These are phyloP conservation scores for Caenorhabditis sp. DNA, from an alignment of 2,888 invertebrate species.

Conservation along the genomic window DNA sequence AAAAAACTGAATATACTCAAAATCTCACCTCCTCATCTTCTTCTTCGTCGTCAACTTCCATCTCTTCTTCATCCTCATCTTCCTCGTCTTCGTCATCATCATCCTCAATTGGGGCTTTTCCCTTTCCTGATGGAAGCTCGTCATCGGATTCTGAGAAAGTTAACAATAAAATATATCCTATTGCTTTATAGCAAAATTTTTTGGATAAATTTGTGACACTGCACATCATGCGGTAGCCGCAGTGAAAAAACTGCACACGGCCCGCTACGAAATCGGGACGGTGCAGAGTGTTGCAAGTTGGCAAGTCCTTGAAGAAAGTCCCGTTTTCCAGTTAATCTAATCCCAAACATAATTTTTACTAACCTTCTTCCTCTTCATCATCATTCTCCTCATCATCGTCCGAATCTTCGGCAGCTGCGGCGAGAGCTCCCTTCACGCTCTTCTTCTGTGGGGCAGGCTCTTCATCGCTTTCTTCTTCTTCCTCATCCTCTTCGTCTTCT, in stretches of 20 bases:
- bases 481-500: slow-evolving; percentile 66
- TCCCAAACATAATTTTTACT: neutral
- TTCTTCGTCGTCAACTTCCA: slow-evolving; percentile 46
- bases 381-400: slow-evolving; percentile 64
- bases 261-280: too few species aligned
- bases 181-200: too few species aligned
- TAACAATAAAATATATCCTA: too few species aligned
- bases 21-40: slow-evolving; percentile 61
- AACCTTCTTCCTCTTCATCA: slow-evolving; percentile 57
- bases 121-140: slow-evolving; percentile 18
- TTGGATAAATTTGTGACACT: too few species aligned
- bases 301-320: too few species aligned
- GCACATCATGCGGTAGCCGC: too few species aligned
- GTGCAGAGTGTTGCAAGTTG: too few species aligned
- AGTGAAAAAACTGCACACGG: too few species aligned
- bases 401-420: slow-evolving; percentile 45
- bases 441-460: slow-evolving; percentile 49
- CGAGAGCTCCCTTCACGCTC: slow-evolving; percentile 40
- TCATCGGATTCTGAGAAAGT: slow-evolving; percentile 50
- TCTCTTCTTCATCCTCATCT: slow-evolving; percentile 67
- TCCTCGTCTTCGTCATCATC: slow-evolving; percentile 63
- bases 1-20: neutral
- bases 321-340: neutral
- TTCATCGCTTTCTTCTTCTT: slow-evolving; percentile 67
- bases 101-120: neutral